Evolutionary conservation across 2,797 vertebrate species (phyloP), one percentile per base, ranked within the genome.

Genomic region (Darevskia nairensis): DNA sequence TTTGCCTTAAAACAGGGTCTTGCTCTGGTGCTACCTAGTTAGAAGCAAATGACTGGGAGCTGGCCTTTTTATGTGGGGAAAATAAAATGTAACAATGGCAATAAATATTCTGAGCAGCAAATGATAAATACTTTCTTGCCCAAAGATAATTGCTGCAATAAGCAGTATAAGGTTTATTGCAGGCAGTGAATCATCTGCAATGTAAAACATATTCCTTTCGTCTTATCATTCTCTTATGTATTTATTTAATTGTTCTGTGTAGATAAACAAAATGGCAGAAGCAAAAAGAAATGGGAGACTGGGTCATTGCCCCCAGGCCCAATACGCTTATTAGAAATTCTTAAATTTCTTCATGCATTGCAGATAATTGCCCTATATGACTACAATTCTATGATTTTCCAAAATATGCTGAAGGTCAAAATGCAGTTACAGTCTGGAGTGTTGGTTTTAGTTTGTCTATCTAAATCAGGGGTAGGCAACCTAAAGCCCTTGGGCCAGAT

Each of bases 61-160:
- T 76, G 69, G n/a, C 69, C 8, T 77, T 77, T 46, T 77, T 44
- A 46, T 44, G 75, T 77, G 41, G 29, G 8, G 19, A 13, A 80
- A 80, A 61, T 61, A 61, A n/a, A 1, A 0, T 11, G 27, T 4
- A 46, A 13, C 8, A 2, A 44, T 83, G 2, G 64, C 3, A 83
- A 1, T 69, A 88, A 87, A 55, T 0, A 32, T 32, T 11, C 66
- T 69, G 23, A 64, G 59, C 0, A 0, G 6, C n/a, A 87, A 4
- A 86, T 78, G 0, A 2, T 23, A 80, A 64, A 68, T 69, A 50
- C 44, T 69, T 79, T 19, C 21, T 79, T 79, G 13, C 39, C n/a
- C 41, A 69, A 76, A 75, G 7, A 61, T 27, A 86, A 66, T n/a
- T 41, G 23, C 71, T 59, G 23, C 55, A 17, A 6, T 76, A 79